These are phyloP conservation scores for Falco concolor DNA, from an alignment of 2,797 vertebrate genomes.

Conservation along the genomic window DNA sequence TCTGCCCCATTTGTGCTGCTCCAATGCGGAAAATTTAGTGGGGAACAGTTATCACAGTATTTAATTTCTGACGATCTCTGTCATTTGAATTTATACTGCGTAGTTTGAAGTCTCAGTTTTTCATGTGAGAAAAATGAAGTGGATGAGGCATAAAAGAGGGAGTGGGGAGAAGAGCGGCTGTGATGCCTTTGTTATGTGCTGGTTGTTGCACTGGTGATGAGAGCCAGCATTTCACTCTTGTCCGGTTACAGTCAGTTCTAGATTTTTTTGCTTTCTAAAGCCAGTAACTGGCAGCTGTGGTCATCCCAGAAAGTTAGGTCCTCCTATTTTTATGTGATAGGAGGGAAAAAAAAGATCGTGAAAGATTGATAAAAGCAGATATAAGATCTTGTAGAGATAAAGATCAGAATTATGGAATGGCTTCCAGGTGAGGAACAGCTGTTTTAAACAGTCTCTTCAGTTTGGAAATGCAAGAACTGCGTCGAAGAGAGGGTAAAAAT, in stretches of 20 bases:
- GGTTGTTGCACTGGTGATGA: neutral
- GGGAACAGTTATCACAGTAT: neutral
- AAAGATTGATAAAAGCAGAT: neutral
- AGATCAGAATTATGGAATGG: neutral
- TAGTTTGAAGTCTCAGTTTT: neutral
- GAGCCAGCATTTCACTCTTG: neutral
- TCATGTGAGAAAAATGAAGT: neutral
- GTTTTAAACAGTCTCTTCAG: neutral
- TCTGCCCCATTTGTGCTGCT: neutral
- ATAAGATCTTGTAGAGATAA: neutral
- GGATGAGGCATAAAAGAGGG: neutral
- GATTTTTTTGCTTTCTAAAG: neutral
- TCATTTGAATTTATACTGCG: neutral
- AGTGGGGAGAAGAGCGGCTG: neutral
- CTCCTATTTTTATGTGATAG: neutral
- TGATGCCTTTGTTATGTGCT: rapidly evolving
- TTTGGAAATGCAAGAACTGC: neutral
- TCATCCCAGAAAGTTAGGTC: neutral
- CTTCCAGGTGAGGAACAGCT: neutral
- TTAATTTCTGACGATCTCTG: neutral
- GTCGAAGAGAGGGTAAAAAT: neutral
- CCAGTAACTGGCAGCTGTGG: neutral
- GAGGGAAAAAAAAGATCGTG: neutral
- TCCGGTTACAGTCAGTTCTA: neutral
- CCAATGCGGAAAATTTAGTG: rapidly evolving